Conservation (phyloP, 1,140 invertebrate genomes). For the Thaumetopoea pityocampa region DNA sequence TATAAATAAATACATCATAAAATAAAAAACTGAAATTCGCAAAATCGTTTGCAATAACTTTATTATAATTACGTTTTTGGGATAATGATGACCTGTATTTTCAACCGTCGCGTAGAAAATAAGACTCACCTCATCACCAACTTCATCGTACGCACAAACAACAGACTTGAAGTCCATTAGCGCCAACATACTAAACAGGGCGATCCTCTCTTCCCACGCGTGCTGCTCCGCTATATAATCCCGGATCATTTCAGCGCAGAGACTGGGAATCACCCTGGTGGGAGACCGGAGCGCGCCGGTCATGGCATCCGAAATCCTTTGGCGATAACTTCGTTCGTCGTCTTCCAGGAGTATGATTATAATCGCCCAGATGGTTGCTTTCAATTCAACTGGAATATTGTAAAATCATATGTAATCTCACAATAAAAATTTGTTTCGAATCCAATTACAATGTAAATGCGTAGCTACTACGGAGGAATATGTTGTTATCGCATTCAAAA, state of each 20-base stretch:
- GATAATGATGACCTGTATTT: neutral
- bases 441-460: no score
- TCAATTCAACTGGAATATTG: conserved; percentile 42
- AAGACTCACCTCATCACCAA: conserved; percentile 41
- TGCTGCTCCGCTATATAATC: neutral
- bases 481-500: no score
- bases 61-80: no score
- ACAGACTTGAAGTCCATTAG: conserved; percentile 45
- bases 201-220: neutral
- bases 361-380: conserved; percentile 38
- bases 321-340: conserved; percentile 33
- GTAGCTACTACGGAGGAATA: no score
- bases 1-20: no score
- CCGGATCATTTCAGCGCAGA: conserved; percentile 16
- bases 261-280: conserved; percentile 9
- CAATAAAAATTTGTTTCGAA: neutral
- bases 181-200: conserved; percentile 31
- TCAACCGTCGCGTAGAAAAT: neutral
- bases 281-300: conserved; percentile 15
- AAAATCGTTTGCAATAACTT: no score
- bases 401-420: neutral
- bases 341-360: conserved; percentile 46
- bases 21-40: no score
- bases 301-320: no score
- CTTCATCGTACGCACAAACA: conserved; percentile 39